Percentiles rank a stretch among this genome's conserved stretches.
phyloP scores from a whole-genome alignment of 92 coral and sea anemone genomes.

The Umimayanthus kanabou region DNA sequence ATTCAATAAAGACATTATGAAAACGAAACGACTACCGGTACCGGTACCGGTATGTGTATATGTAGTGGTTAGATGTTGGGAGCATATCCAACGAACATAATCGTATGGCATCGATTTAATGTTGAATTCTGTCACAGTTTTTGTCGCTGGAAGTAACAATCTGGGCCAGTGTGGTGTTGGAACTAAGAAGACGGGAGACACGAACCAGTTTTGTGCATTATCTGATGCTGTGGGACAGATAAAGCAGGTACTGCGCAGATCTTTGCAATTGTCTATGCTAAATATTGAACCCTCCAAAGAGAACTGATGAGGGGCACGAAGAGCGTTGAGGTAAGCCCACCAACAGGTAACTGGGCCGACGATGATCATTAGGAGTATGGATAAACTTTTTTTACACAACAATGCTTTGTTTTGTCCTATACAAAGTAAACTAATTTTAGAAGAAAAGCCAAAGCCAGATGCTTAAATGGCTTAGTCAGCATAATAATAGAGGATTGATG shows the following conservation, averaged over 20 bases:
- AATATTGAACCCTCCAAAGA: neutral
- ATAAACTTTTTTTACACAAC: neutral
- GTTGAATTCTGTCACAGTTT: slow-evolving; percentile 48
- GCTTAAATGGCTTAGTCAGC: too few species aligned
- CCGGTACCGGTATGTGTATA: neutral
- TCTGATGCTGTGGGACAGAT: slow-evolving; percentile 26
- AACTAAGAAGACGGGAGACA: neutral
- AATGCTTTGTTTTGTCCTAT: too few species aligned
- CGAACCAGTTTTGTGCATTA: slow-evolving; percentile 29
- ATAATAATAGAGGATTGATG: too few species aligned
- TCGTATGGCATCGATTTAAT: neutral
- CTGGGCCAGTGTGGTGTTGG: slow-evolving; percentile 90
- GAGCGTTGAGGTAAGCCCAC: neutral
- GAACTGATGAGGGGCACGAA: neutral
- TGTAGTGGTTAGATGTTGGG: neutral
- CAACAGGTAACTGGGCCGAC: too few species aligned
- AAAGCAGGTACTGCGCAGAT: neutral
- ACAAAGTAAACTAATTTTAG: too few species aligned
- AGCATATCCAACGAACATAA: neutral
- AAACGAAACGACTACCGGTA: neutral
- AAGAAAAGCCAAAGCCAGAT: too few species aligned
- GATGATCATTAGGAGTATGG: neutral
- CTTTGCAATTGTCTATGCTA: too few species aligned
- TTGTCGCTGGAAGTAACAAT: slow-evolving; percentile 74
- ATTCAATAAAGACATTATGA: too few species aligned